Evolutionary conservation across 2,797 vertebrate species (phyloP), one percentile per base, ranked within the genome.

Genomic region (Huso huso): DNA sequence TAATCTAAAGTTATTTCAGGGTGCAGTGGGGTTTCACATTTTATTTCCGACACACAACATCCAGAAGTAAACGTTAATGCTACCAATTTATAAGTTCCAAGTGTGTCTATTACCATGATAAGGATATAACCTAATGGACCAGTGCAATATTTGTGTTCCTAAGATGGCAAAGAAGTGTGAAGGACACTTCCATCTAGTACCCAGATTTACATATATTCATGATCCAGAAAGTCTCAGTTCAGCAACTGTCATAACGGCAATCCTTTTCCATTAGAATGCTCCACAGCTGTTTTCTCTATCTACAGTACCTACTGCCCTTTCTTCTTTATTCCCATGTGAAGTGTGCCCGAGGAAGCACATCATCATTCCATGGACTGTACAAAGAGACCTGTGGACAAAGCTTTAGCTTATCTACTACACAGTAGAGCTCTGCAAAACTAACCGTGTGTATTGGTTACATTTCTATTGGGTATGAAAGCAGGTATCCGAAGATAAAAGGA

Each of bases 91-190:
- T 11, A 11, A 2, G 55, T 58, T n/a, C 12, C 55, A 58, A 58
- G 55, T 13, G 53, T 49, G 60, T 53, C 18, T 37, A 15, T 48
- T 68, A 15, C 53, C 50, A 49, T 64, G 62, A 65, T 55, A 55
- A 49, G 49, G 51, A 67, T 70, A 62, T 0, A 73, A 77, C 77
- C 79, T 85, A 89, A 88, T 87, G 82, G 82, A 85, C 79, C 84
- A 73, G 71, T 73, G 66, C 73, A 75, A 69, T 79, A 83, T 85
- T 83, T 80, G 80, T 77, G 76, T 68, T 84, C 71, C 68, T 65
- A 79, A 83, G 69, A 75, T 74, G 78, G 78, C 72, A 76, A 82
- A 80, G 75, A 81, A 82, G 77, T 84, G 78, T 83, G 83, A 90
- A 89, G 82, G 83, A 79, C 75, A 79, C 87, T 82, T 37, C 37